Evolutionary conservation across 2,888 invertebrate species (phyloP), one percentile per base, ranked within the genome.

Genomic region (Pyrgus malvae): DNA sequence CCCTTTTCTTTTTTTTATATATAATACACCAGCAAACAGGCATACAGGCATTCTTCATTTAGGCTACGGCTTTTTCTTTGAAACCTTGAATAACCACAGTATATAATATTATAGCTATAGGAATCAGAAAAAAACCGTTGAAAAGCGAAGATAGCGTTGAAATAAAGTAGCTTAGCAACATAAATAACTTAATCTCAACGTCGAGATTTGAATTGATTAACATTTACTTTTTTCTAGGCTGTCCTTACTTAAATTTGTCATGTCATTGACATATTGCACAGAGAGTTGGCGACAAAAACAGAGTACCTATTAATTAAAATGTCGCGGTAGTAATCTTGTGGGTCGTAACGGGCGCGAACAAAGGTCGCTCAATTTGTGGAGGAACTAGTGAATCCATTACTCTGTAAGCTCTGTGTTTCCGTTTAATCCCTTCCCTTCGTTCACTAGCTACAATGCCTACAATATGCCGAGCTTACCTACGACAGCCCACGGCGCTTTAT

Each of bases 351-450:
- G 35, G 23, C 41, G 61, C 67, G 69, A 71, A 72, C 67, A 69
- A 65, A 64, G 63, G 46, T 48, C 51, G 12, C 55, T 58, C 66
- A 69, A 65, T 69, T 72, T 68, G 63, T 55, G 62, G 65, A 62
- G 37, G 37, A 62, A 66, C 57, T 64, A 69, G 69, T 71, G 74
- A 76, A 79, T 77, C 76, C 70, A 80, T 76, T 78, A 76, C 69
- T 66, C 60, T 62, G 40, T 61, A 63, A 68, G 68, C 65, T 69
- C 62, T 63, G 60, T 69, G 70, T 67, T 66, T 65, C 60, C 63
- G 61, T 63, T 62, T 78, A 78, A 78, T 75, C 76, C 70, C 61
- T 57, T 62, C 66, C 63, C 67, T 70, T 62, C 31, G 12, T 23
- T 46, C 19, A 59, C 62, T 61, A 62, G 63, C 62, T 56, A 23